Evolutionary conservation across 2,797 vertebrate genomes (phyloP), one percentile per base, ranked within the genome.

Genomic region (Myiotriccus ornatus): DNA sequence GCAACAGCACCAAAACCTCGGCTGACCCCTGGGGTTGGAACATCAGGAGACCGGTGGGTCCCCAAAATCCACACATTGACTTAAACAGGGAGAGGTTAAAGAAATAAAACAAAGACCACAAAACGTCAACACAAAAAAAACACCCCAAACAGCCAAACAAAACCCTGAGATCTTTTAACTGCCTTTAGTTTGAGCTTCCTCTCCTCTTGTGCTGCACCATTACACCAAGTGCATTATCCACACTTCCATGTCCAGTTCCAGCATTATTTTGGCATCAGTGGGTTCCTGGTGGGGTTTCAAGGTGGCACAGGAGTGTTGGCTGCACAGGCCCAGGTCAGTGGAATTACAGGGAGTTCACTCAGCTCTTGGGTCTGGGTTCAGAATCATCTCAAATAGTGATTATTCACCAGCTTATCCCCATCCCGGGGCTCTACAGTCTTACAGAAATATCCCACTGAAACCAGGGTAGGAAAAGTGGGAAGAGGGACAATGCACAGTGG

Each of bases 401-500:
- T 67, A 87, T 75, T 79, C 35, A 62, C 27, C 46, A 59, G 32
- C 35, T 41, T 35, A 27, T 7, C 19, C 30, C 20, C 8, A 34
- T 14, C 32, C 68, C 43, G 12, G 3, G 10, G 3, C 23, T 80
- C 35, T 50, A 2, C 5, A 44, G 9, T 21, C n/a, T 55, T 49
- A 32, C 0, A 64, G n/a, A 50, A 87, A 17, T 10, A 35, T 1
- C 6, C 9, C 32, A 17, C 35, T 37, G 12, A 13, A 30, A 56
- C 79, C 37, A 65, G 46, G 28, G 28, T 12, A 39, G n/a, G n/a
- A 30, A 0, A 3, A 22, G 17, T 4, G 24, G 41, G 49, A 68
- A 41, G 17, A 11, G 20, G 23, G 7, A 34, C 39, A 59, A 43
- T 1, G 1, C 6, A 53, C 22, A 27, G 65, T 1, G 1, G 9